Evolutionary conservation across 2,113 vertebrate genomes (phyloP).

Genomic region (Sus scrofa): DNA sequence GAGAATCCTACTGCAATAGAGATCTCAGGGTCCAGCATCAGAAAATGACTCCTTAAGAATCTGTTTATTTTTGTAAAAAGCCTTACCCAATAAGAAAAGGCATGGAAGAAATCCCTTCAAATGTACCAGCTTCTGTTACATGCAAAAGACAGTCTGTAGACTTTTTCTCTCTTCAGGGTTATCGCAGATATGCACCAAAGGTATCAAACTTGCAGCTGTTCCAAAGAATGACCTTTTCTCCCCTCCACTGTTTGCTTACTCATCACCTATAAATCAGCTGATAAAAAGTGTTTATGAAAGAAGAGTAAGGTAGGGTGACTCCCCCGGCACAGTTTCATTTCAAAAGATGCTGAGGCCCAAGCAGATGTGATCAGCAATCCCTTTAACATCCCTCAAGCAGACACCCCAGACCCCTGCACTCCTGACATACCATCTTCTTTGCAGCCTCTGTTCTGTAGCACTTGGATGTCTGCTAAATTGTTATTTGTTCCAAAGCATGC

Average conservation of each 20-base stretch:
- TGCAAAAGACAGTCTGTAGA: background rate
- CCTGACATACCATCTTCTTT: background rate
- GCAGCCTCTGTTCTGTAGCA: background rate
- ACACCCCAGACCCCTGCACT: background rate
- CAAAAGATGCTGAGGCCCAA: background rate
- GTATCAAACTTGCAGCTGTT: background rate
- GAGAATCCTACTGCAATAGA: background rate
- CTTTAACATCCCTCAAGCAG: background rate
- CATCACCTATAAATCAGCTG: background rate
- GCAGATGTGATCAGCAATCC: background rate
- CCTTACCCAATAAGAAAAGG: background rate
- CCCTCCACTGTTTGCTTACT: background rate
- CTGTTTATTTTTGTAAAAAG: background rate
- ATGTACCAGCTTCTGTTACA: background rate
- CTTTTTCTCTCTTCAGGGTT: background rate
- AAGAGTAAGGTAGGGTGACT: background rate
- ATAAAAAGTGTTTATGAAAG: background rate
- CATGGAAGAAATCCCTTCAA: background rate
- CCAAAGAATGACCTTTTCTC: background rate
- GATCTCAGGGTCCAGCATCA: conserved; percentile 52
- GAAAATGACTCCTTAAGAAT: conserved; percentile 52
- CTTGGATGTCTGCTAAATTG: conserved; percentile 54
- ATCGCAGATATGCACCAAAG: background rate
- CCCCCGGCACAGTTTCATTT: background rate
- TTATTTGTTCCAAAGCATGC: conserved; percentile 70